A percentile compares a stretch with the other conserved stretches of the same genome.
phyloP scores from a whole-genome alignment of 2,113 vertebrate genomes.

The Canis aureus region DNA sequence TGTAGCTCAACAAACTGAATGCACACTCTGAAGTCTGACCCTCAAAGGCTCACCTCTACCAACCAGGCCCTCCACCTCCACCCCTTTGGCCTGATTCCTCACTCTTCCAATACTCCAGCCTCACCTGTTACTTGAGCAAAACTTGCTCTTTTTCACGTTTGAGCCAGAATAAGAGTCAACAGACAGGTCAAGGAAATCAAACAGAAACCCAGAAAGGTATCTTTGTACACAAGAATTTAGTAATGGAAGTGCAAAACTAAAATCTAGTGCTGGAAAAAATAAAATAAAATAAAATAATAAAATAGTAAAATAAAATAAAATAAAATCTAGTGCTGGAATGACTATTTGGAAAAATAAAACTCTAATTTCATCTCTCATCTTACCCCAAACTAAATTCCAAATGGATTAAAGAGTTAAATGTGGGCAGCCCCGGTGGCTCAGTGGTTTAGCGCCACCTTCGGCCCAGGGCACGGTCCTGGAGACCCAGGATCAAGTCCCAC shows the following conservation, averaged over 20 bases:
- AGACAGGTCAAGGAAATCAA: background rate
- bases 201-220: background rate
- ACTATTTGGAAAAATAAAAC: constrained; percentile 12
- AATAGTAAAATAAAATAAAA: background rate
- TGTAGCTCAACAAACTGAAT: background rate
- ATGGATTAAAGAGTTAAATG: constrained; percentile 2
- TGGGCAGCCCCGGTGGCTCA: no score
- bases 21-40: background rate
- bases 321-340: background rate
- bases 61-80: background rate
- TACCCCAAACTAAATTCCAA: background rate
- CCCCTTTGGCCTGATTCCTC: background rate
- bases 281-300: background rate
- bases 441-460: no score
- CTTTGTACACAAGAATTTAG: background rate
- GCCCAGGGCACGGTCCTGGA: no score
- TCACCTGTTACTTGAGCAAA: background rate
- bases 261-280: background rate
- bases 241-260: background rate
- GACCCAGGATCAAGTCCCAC: no score
- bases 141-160: background rate
- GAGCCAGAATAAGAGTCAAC: background rate
- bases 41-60: background rate
- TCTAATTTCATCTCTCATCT: constrained; percentile 15
- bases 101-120: background rate